These are phyloP conservation scores for Cirrhinus mrigala DNA, from an alignment of 2,797 vertebrate species.

Conservation along the genomic window DNA sequence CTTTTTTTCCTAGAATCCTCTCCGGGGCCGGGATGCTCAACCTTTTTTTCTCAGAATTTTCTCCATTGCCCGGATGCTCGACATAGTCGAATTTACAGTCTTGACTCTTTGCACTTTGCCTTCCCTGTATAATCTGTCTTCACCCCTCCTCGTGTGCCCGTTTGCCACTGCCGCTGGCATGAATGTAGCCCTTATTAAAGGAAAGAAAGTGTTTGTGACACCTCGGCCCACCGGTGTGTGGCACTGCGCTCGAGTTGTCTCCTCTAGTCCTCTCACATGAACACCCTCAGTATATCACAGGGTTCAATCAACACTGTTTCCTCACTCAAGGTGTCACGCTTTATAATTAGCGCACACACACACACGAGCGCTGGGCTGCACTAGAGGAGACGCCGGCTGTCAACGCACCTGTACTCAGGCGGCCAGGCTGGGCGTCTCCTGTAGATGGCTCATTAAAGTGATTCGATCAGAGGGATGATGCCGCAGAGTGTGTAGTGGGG, in stretches of 20 bases:
- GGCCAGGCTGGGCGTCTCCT: conserved; percentile 32
- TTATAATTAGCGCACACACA: conserved; percentile 56
- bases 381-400: conserved; percentile 17
- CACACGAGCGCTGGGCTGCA: conserved; percentile 1
- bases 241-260: conserved; percentile 56
- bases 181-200: conserved; percentile 63
- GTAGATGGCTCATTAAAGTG: conserved; percentile 61
- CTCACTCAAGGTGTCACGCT: conserved; percentile 54
- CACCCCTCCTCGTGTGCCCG: conserved; percentile 22
- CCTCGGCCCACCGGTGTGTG: conserved; percentile 57
- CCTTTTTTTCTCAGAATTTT: not conserved
- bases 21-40: conserved; percentile 14
- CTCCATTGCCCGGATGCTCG: conserved; percentile 24
- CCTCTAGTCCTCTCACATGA: conserved; percentile 58
- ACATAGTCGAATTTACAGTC: conserved; percentile 47
- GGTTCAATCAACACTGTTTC: conserved; percentile 50
- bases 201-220: conserved; percentile 67
- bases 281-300: conserved; percentile 43
- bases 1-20: conserved; percentile 51
- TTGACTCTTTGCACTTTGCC: conserved; percentile 39
- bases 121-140: conserved; percentile 7
- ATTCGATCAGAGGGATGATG: conserved; percentile 58
- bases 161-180: conserved; percentile 52
- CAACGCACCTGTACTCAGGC: conserved; percentile 56
- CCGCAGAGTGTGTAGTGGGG: conserved; percentile 63